Percentiles rank a stretch among this genome's conserved stretches.
phyloP scores from a whole-genome alignment of 2,797 vertebrate species.

The Malacoctenus gilli region DNA sequence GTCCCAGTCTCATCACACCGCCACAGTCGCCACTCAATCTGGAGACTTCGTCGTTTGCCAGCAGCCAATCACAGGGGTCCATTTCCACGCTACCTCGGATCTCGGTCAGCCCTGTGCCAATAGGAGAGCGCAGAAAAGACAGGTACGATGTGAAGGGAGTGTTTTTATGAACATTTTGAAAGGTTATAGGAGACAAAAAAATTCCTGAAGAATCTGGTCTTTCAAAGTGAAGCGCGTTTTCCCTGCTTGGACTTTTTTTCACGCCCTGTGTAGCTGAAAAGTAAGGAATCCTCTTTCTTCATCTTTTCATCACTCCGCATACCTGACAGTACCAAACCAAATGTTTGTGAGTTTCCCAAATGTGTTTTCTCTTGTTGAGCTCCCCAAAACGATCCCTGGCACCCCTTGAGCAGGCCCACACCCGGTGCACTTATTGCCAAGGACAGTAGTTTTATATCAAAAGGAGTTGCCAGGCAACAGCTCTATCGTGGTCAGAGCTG shows the following conservation, averaged over 20 bases:
- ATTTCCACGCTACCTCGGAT: constrained; percentile 92
- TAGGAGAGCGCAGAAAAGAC: constrained; percentile 93
- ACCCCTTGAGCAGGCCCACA: too few species aligned
- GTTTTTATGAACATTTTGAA: not conserved
- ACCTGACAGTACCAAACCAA: too few species aligned
- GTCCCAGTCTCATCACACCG: constrained; percentile 92
- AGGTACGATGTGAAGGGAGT: constrained; percentile 76
- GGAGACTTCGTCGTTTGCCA: constrained; percentile 90
- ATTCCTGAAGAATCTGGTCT: too few species aligned
- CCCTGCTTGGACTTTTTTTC: too few species aligned
- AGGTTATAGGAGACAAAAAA: too few species aligned
- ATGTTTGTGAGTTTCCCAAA: too few species aligned
- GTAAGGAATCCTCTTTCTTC: constrained; percentile 32
- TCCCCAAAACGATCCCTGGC: too few species aligned
- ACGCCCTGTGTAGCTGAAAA: too few species aligned
- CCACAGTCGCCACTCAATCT: constrained; percentile 93
- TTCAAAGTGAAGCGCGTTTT: too few species aligned
- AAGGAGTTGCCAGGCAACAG: constrained; percentile 75
- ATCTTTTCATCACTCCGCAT: too few species aligned
- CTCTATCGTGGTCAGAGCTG: constrained; percentile 51
- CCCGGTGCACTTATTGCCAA: too few species aligned
- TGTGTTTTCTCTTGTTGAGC: too few species aligned
- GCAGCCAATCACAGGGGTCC: constrained; percentile 93
- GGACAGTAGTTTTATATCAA: constrained; percentile 54
- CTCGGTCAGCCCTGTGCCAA: constrained; percentile 89